A percentile compares a stretch with the other conserved stretches of the same genome.
Evolutionary conservation across 2,797 vertebrate species (phyloP).

Genomic region (Cottoperca gobio): DNA sequence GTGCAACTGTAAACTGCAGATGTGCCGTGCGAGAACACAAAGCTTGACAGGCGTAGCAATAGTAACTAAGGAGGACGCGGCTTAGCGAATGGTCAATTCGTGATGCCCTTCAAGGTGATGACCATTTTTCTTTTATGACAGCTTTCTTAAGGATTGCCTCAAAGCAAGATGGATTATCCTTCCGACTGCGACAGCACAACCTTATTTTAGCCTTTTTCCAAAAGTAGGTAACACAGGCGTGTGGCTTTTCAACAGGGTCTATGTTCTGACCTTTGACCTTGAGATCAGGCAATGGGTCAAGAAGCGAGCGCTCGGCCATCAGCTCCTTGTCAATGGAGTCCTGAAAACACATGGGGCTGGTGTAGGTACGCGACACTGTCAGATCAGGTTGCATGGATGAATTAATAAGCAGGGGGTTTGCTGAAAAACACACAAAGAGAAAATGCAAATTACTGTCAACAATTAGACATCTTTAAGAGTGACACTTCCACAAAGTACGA

Average conservation of each 20-base stretch:
- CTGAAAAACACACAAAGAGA: conserved; percentile 76
- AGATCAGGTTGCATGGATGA: conserved; percentile 94
- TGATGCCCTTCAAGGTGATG: conserved; percentile 23
- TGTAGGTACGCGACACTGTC: conserved; percentile 94
- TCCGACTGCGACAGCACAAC: background rate
- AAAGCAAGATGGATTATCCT: conserved; percentile 39
- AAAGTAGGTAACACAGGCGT: conserved; percentile 3
- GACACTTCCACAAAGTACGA: conserved; percentile 11
- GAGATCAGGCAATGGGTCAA: conserved; percentile 93
- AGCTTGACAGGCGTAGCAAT: conserved; percentile 11
- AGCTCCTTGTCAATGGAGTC: conserved; percentile 95
- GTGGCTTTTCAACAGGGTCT: conserved; percentile 15
- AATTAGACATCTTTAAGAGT: conserved; percentile 1
- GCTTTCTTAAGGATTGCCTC: conserved; percentile 27
- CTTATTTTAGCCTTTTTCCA: background rate
- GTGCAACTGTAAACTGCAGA: background rate
- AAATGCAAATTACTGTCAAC: conserved; percentile 13
- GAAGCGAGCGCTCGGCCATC: conserved; percentile 85
- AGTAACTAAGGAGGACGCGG: conserved; percentile 6
- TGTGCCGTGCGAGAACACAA: background rate
- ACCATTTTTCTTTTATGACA: conserved; percentile 22
- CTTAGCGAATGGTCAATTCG: conserved; percentile 14
- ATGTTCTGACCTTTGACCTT: conserved; percentile 90
- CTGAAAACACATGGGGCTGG: conserved; percentile 96
- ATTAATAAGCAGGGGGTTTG: conserved; percentile 95